These are phyloP conservation scores for Xanthostigma xanthostigma DNA, from an alignment of 2,888 invertebrate species.

Conservation along the genomic window DNA sequence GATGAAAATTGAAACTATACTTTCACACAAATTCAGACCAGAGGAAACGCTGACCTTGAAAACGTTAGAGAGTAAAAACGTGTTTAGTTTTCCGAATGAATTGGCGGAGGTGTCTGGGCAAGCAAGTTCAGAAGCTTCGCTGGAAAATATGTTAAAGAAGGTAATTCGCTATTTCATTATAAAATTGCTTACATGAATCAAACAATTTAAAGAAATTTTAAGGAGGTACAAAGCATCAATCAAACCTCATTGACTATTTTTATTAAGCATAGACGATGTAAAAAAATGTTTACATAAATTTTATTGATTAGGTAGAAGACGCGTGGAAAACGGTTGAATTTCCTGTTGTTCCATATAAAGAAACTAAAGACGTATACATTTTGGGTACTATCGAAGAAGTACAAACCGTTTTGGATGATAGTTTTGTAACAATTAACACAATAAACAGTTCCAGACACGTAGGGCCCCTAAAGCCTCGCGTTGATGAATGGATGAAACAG, in stretches of 20 bases:
- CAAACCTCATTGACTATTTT: no score
- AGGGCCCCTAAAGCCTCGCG: conserved; percentile 65
- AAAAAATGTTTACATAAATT: no score
- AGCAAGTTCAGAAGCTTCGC: conserved; percentile 74
- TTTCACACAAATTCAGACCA: conserved; percentile 57
- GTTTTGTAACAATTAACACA: conserved; percentile 72
- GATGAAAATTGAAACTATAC: conserved; percentile 60
- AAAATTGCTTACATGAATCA: no score
- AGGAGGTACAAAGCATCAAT: no score
- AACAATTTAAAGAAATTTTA: no score
- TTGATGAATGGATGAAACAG: conserved; percentile 67
- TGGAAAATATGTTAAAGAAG: conserved; percentile 67
- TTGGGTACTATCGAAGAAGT: conserved; percentile 76
- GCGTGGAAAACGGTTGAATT: conserved; percentile 72
- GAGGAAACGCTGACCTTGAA: conserved; percentile 52
- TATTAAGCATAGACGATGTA: no score
- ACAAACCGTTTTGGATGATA: conserved; percentile 68
- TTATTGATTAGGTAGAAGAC: conserved; percentile 52
- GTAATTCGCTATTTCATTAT: no score
- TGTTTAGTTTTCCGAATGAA: conserved; percentile 55
- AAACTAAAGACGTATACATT: conserved; percentile 68
- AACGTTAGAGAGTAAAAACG: conserved; percentile 53
- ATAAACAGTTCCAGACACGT: conserved; percentile 77
- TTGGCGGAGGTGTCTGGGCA: conserved; percentile 76
- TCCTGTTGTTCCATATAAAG: conserved; percentile 60